Conservation (phyloP, 2,797 vertebrate genomes). For the Lacerta bilineata region DNA sequence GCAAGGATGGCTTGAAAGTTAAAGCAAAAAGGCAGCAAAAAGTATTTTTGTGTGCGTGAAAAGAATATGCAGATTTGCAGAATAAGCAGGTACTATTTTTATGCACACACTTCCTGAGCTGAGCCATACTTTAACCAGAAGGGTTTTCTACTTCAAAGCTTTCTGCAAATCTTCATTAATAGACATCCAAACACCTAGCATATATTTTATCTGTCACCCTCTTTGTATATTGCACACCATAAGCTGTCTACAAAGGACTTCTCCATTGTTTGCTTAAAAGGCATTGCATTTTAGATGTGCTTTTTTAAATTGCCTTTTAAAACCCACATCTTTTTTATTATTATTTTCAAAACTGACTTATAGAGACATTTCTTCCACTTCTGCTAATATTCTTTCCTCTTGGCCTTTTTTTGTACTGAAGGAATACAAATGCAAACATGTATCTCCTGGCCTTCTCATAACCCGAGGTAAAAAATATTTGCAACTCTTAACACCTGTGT, state of each 20-base stretch:
- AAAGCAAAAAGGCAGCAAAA: slow-evolving; percentile 40
- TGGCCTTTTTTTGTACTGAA: slow-evolving; percentile 16
- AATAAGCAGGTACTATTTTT: slow-evolving; percentile 56
- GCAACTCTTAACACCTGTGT: not conserved
- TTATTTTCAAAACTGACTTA: slow-evolving; percentile 52
- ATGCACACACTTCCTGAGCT: slow-evolving; percentile 40
- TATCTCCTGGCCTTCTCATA: slow-evolving; percentile 6
- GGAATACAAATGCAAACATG: not conserved
- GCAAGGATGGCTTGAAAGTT: slow-evolving; percentile 45
- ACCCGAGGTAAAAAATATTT: not conserved
- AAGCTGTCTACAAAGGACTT: slow-evolving; percentile 53
- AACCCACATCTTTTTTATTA: slow-evolving; percentile 13
- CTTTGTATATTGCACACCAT: slow-evolving; percentile 49
- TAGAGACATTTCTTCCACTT: slow-evolving; percentile 46
- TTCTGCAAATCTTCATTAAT: slow-evolving; percentile 61
- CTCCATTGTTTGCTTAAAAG: slow-evolving; percentile 63
- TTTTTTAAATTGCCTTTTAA: slow-evolving; percentile 41
- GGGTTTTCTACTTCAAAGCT: slow-evolving; percentile 68
- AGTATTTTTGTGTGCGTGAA: slow-evolving; percentile 49
- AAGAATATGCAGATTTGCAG: slow-evolving; percentile 42
- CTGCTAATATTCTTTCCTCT: not conserved
- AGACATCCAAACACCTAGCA: slow-evolving; percentile 60
- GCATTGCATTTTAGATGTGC: slow-evolving; percentile 50
- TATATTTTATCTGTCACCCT: slow-evolving; percentile 62
- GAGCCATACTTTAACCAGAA: slow-evolving; percentile 64